phyloP scores from a whole-genome alignment of 2,888 invertebrate genomes.

The Cremastobaeus sp. region DNA sequence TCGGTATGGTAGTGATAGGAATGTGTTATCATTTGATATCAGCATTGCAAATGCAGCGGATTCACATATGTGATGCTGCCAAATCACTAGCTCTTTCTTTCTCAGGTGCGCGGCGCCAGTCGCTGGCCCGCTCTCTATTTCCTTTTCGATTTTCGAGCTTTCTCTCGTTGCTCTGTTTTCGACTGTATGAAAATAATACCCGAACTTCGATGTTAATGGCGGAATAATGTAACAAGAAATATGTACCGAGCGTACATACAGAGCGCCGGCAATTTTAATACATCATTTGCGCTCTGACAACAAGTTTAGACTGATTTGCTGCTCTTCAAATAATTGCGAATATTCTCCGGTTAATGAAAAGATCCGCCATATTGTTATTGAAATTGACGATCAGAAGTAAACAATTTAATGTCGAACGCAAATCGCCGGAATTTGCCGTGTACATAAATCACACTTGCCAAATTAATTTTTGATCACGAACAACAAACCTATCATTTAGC shows the following conservation, averaged over 20 bases:
- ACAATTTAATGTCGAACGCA: no score
- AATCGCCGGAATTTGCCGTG: no score
- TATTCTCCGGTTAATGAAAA: no score
- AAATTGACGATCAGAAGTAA: no score
- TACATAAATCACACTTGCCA: slow-evolving; percentile 6
- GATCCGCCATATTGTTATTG: no score
- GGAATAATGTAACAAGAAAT: slow-evolving; percentile 56
- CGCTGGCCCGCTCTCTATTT: slow-evolving; percentile 29
- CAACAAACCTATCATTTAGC: background rate
- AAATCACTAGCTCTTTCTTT: slow-evolving; percentile 48
- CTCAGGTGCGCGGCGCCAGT: slow-evolving; percentile 10
- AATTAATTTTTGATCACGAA: slow-evolving; percentile 24
- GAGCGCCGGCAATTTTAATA: slow-evolving; percentile 15
- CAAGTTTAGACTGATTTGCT: no score
- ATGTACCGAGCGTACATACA: slow-evolving; percentile 23
- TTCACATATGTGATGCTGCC: slow-evolving; percentile 60
- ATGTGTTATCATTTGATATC: slow-evolving; percentile 72
- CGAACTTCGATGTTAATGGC: slow-evolving; percentile 70
- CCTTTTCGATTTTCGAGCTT: slow-evolving; percentile 40
- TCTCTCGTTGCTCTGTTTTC: slow-evolving; percentile 41
- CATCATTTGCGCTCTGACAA: slow-evolving; percentile 33
- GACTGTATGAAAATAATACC: slow-evolving; percentile 71
- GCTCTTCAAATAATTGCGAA: background rate
- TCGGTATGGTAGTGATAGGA: slow-evolving; percentile 66
- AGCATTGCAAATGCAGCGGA: slow-evolving; percentile 70